Base-by-base conservation (phyloP, 2,797 vertebrate genomes). In the Dipus sagitta region DNA sequence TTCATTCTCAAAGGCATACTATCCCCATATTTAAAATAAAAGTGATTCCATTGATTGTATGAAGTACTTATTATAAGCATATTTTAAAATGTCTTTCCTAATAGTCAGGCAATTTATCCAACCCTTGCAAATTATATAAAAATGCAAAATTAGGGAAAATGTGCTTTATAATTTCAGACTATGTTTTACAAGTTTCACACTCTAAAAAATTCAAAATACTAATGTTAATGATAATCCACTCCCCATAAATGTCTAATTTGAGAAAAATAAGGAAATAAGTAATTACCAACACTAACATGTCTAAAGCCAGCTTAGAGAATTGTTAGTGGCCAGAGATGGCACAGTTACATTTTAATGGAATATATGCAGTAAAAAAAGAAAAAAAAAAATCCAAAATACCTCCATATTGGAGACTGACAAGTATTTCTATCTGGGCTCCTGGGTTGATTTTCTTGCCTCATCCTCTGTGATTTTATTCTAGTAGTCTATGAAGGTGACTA, bases 61-160 rank as follows among this genome's bases (percentile, higher is more conserved):
- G 64, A 20, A 58, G 4, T 86, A 15, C 17, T 90, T 54, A 75
- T 38, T 74, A 38, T 64, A 3, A 72, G 84, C n/a, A 77, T 82
- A 85, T 42, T 91, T 95, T 62, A 86, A 93, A 93, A 28, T 86
- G 0, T 58, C 30, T 78, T 65, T 88, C 76, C 32, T 82, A 95
- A 64, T 54, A 88, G 38, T 1, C 65, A 4, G 30, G 8, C 12
- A 65, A 9, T 85, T 32, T 87, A 94, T 42, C 1, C 2, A 90
- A n/a, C 11, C 47, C 4, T 70, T 62, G 75, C 52, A 89, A 92
- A 75, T 71, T 72, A 67, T 38, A 1, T 80, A 83, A 86, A 90
- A 94, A 71, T 2, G 77, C 47, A 82, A 2, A 92, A 89, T 9
- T 21, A 96, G n/a, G 30, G 30, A 79, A n/a, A 28, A 67, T 42